phyloP scores from a whole-genome alignment of 2,113 vertebrate species.

The Rhodinocichla rosea region DNA sequence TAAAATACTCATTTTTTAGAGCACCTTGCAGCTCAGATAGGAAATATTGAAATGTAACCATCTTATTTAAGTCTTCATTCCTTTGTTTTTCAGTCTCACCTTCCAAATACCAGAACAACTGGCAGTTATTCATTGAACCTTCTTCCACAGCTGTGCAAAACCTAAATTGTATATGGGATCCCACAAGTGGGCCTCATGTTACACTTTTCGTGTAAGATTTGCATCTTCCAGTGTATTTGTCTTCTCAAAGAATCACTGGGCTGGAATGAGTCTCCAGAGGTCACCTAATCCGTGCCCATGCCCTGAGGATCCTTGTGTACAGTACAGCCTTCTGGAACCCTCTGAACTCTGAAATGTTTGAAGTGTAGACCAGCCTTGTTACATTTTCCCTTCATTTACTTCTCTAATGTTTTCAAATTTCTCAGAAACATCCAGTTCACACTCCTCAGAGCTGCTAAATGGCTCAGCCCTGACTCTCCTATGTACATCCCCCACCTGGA shows the following conservation, averaged over 20 bases:
- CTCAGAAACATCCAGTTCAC: neutral
- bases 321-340: neutral
- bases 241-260: conserved; percentile 34
- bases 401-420: neutral
- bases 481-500: neutral
- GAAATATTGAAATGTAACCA: neutral
- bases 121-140: neutral
- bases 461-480: neutral
- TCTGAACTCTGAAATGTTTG: neutral
- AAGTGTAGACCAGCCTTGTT: neutral
- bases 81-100: neutral
- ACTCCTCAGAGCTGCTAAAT: neutral
- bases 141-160: neutral
- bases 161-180: neutral
- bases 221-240: conserved; percentile 11
- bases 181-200: neutral
- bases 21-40: neutral
- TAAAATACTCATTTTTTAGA: neutral
- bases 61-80: neutral
- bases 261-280: conserved; percentile 35
- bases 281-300: neutral
- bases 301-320: neutral
- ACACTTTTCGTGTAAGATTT: conserved; percentile 39
- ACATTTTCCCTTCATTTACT: neutral
- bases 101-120: neutral